phyloP scores from a whole-genome alignment of 2,113 vertebrate species.

The Illadopsis cleaveri region DNA sequence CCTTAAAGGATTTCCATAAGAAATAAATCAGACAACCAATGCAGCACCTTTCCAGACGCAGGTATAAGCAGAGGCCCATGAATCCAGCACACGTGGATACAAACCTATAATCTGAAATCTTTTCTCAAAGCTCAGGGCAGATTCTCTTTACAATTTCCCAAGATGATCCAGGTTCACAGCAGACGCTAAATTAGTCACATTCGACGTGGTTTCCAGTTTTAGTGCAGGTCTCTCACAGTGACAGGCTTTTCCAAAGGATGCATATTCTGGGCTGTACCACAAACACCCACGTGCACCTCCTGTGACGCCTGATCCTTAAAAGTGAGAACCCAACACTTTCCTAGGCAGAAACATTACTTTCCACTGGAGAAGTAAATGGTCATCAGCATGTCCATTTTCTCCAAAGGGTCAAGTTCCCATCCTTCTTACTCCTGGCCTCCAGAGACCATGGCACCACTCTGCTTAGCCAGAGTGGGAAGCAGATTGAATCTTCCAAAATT shows the following conservation, averaged over 20 bases:
- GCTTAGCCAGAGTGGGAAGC: background rate
- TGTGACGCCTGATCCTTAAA: background rate
- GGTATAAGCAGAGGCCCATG: accelerated
- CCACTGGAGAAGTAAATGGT: background rate
- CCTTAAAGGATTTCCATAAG: background rate
- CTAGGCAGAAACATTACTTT: background rate
- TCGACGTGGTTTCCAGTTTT: background rate
- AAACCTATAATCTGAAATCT: background rate
- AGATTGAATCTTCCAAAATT: background rate
- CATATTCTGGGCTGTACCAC: background rate
- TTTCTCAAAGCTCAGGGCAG: background rate
- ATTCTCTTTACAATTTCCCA: background rate
- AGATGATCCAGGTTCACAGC: background rate
- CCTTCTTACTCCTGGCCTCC: background rate
- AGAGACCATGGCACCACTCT: background rate
- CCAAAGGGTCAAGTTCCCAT: background rate
- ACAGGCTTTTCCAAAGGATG: background rate
- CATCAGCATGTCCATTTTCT: background rate
- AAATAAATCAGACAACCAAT: background rate
- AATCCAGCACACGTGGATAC: background rate
- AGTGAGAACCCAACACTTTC: background rate
- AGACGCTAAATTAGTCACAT: background rate
- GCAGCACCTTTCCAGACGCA: background rate
- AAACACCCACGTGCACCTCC: background rate
- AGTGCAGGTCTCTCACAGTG: background rate